Evolutionary conservation across 1,140 invertebrate species (phyloP).

Genomic region (Macrotrachela quadricornifera): DNA sequence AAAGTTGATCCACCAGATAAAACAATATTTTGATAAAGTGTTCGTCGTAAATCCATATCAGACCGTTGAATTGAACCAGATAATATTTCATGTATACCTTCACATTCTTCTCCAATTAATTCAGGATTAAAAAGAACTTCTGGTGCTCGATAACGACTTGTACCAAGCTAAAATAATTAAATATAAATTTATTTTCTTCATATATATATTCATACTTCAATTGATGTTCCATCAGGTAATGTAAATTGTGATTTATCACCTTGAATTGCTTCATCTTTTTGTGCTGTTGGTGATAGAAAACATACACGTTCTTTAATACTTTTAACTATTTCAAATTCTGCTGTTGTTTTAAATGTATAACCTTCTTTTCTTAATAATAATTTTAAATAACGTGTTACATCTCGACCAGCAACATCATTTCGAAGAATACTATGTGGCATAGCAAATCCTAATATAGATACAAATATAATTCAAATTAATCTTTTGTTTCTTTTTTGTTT

Average conservation of each 20-base stretch:
- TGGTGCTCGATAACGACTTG: conserved; percentile 75
- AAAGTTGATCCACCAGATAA: conserved; percentile 90
- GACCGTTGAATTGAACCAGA: conserved; percentile 53
- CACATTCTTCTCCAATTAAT: conserved; percentile 86
- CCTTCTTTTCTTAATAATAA: conserved; percentile 86
- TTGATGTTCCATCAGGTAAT: conserved; percentile 2
- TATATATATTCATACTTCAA: background rate
- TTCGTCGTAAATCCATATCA: conserved; percentile 86
- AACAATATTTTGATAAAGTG: conserved; percentile 91
- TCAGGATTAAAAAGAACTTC: conserved; percentile 93
- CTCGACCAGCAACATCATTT: conserved; percentile 85
- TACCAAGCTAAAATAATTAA: conserved; percentile 48
- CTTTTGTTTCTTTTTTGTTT: too few relatives aligned
- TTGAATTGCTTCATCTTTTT: conserved; percentile 8
- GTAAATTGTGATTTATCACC: conserved; percentile 4
- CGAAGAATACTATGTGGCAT: conserved; percentile 56
- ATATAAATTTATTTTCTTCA: background rate
- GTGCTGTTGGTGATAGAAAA: conserved; percentile 3
- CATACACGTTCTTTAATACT: conserved; percentile 59
- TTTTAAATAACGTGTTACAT: conserved; percentile 74
- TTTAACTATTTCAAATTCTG: conserved; percentile 92
- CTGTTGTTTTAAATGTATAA: conserved; percentile 77
- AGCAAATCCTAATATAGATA: background rate
- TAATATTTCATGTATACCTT: conserved; percentile 80
- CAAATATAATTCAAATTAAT: too few relatives aligned